These are phyloP conservation scores for Colinus virginianus DNA, from an alignment of 2,113 vertebrate genomes.

Conservation along the genomic window DNA sequence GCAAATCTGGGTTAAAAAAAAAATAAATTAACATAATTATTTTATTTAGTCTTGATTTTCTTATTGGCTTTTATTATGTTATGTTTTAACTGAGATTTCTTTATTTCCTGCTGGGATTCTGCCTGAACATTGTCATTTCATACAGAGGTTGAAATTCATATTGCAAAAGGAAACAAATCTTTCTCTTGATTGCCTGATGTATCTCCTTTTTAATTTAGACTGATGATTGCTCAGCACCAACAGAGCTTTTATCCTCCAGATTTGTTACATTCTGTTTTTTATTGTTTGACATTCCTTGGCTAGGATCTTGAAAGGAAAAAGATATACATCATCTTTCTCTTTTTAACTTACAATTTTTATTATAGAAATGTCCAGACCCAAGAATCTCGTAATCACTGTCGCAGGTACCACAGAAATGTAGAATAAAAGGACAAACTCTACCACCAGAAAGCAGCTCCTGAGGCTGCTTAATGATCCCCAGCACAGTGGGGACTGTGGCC, in stretches of 20 bases:
- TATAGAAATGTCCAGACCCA: not conserved
- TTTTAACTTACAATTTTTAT: conserved; percentile 7
- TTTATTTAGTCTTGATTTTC: conserved; percentile 45
- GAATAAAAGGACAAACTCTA: not conserved
- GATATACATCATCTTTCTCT: not conserved
- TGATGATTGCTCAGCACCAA: not conserved
- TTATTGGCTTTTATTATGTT: conserved; percentile 59
- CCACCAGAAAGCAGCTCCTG: not conserved
- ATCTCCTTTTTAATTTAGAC: not conserved
- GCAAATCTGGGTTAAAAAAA: conserved; percentile 32
- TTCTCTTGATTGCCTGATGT: not conserved
- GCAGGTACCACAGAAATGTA: not conserved
- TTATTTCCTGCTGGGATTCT: conserved; percentile 59
- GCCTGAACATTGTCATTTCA: not conserved
- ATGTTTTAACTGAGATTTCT: conserved; percentile 42
- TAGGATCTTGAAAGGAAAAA: not conserved
- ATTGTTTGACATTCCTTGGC: not conserved
- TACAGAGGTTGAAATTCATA: not conserved
- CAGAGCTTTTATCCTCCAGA: not conserved
- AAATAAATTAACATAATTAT: conserved; percentile 31
- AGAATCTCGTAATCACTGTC: not conserved
- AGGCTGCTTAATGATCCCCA: not conserved
- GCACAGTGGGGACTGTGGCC: not conserved
- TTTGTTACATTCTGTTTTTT: not conserved
- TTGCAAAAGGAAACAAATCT: conserved; percentile 6